Percentiles rank a stretch among this genome's conserved stretches.
phyloP scores from a whole-genome alignment of 2,797 vertebrate genomes.

The Geotrypetes seraphini region DNA sequence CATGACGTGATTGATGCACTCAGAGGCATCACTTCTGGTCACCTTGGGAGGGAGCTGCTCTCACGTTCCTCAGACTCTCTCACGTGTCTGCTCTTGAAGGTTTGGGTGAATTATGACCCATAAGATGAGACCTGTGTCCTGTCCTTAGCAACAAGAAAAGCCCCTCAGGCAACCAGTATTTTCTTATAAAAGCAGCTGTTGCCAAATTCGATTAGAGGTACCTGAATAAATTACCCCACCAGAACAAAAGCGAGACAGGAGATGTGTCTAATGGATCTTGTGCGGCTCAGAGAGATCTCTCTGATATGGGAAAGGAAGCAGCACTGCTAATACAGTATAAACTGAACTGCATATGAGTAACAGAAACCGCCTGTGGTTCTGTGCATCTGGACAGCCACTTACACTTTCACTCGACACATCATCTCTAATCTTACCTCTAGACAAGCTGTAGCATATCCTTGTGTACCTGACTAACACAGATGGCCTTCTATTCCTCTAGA shows the following conservation, averaged over 20 bases:
- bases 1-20: too few relatives aligned
- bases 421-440: too few relatives aligned
- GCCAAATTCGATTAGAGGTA: slow-evolving; percentile 43
- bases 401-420: slow-evolving; percentile 1
- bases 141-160: slow-evolving; percentile 34
- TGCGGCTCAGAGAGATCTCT: slow-evolving; percentile 32
- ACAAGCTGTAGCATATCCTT: too few relatives aligned
- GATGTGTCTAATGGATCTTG: slow-evolving; percentile 40
- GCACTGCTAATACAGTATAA: slow-evolving; percentile 34
- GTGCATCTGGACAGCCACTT: not conserved
- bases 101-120: slow-evolving; percentile 28
- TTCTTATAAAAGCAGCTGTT: slow-evolving; percentile 38
- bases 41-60: too few relatives aligned
- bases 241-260: slow-evolving; percentile 29
- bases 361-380: rapidly evolving
- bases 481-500: too few relatives aligned
- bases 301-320: slow-evolving; percentile 15
- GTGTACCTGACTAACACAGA: too few relatives aligned
- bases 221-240: slow-evolving; percentile 45
- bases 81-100: slow-evolving; percentile 33
- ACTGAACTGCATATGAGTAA: slow-evolving; percentile 16
- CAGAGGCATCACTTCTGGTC: too few relatives aligned
- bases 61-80: too few relatives aligned
- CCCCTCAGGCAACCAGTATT: slow-evolving; percentile 36
- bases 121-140: slow-evolving; percentile 13